phyloP scores from a whole-genome alignment of 2,113 vertebrate genomes.

The Myotis yumanensis region DNA sequence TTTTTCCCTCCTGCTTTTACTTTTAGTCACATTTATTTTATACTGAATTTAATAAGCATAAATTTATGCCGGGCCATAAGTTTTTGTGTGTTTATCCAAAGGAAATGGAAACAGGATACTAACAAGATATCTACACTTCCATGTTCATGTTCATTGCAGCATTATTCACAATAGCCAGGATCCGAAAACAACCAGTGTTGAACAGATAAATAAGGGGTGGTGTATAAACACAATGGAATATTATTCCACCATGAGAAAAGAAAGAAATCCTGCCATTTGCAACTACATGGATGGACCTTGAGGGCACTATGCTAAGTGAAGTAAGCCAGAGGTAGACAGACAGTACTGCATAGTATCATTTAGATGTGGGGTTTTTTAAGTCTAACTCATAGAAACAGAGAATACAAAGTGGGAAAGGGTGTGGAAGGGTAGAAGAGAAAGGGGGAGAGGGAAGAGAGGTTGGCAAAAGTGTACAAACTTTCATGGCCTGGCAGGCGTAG shows the following conservation, averaged over 20 bases:
- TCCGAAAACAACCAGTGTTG: neutral
- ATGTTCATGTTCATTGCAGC: neutral
- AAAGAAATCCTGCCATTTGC: neutral
- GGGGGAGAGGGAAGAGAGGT: neutral
- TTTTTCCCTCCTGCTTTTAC: neutral
- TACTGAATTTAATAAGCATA: neutral
- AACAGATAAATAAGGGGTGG: neutral
- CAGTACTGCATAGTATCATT: neutral
- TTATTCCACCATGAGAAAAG: neutral
- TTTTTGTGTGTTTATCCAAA: neutral
- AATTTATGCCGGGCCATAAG: neutral
- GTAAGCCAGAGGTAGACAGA: neutral
- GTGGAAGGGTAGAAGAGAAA: too few species aligned
- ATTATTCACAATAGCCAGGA: neutral
- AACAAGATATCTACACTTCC: neutral
- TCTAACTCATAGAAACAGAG: neutral
- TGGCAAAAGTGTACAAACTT: neutral
- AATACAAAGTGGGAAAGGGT: neutral
- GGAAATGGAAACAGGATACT: neutral
- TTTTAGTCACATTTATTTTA: neutral
- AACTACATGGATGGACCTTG: neutral
- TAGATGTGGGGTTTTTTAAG: neutral
- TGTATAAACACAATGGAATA: neutral
- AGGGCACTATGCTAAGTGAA: neutral
- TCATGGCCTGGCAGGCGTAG: neutral